Conservation (phyloP, 2,113 vertebrate genomes). For the Dromiciops gliroides region DNA sequence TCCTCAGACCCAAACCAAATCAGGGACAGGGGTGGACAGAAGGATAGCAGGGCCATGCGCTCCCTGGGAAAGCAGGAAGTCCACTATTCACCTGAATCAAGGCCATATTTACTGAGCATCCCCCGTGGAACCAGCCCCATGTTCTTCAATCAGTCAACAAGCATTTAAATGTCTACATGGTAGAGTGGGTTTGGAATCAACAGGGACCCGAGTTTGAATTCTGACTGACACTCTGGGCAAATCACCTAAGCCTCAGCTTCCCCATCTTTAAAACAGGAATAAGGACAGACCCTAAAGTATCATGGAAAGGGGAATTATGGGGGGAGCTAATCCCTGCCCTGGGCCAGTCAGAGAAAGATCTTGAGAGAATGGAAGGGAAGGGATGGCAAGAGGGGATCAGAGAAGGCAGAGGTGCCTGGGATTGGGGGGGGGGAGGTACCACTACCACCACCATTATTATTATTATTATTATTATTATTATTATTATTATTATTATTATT, state of each 20-base stretch:
- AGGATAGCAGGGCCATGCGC: not conserved
- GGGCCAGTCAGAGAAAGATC: not conserved
- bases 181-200: not conserved
- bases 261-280: not conserved
- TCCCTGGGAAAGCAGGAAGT: not conserved
- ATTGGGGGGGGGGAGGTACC: not conserved
- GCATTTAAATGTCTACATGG: not conserved
- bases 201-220: not conserved
- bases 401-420: not conserved
- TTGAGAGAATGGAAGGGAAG: not conserved
- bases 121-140: too few species aligned
- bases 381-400: not conserved
- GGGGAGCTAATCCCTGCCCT: not conserved
- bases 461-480: too few species aligned
- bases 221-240: not conserved
- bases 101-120: not conserved
- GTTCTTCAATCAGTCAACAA: not conserved
- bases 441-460: not conserved
- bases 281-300: not conserved
- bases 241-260: not conserved
- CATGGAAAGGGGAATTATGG: not conserved
- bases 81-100: not conserved
- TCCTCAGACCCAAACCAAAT: not conserved
- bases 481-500: too few species aligned
- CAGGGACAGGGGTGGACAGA: not conserved